Base-by-base conservation (phyloP, 2,797 vertebrate genomes). In the Parauchenoglanis punctatus region DNA sequence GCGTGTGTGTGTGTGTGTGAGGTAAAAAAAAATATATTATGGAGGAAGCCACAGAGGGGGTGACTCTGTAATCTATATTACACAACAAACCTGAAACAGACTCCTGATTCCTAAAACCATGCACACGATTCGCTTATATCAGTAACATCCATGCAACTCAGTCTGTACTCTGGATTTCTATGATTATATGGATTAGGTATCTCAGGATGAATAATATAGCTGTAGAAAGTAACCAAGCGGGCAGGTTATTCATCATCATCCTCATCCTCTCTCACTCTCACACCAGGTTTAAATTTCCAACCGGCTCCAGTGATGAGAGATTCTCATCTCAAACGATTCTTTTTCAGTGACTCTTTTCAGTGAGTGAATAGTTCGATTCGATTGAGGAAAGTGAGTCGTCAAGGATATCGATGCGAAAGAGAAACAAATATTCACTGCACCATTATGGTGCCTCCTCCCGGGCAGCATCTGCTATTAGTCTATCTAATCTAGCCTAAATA, bases 281-380 rank as follows among this genome's bases (percentile, higher is more conserved):
- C 59, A 35, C 70, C 54, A 31, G 35, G 59, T 17, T 65, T 49
- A 73, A 11, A 80, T 72, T 44, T 25, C 67, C 82, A 56, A 65
- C 68, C 23, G 40, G 84, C 28, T 78, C 61, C 56, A 86, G 17
- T 52, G 44, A 65, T n/a, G 23, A 13, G 40, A 70, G 81, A 40
- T 44, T 84, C 67, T 40, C 28, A 58, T 84, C 67, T 25, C 20
- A 58, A 23, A 44, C 52, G 67, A 72, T 58, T 84, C 65, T 72
- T 59, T 59, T 2, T 0, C 20, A 84, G 59, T 2, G 83, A 59
- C 67, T 84, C 68, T 25, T 83, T 40, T 76, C 12, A 25, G 49
- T 40, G 65, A 73, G 7, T 31, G 49, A 56, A 5, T 3, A 40
- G 40, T 40, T 40, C n/a, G 49, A 77, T 7, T 77, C 75, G 75